Percentiles rank a stretch among this genome's conserved stretches.
Conservation (phyloP, 2,113 vertebrate species). For the Pteropus alecto region DNA sequence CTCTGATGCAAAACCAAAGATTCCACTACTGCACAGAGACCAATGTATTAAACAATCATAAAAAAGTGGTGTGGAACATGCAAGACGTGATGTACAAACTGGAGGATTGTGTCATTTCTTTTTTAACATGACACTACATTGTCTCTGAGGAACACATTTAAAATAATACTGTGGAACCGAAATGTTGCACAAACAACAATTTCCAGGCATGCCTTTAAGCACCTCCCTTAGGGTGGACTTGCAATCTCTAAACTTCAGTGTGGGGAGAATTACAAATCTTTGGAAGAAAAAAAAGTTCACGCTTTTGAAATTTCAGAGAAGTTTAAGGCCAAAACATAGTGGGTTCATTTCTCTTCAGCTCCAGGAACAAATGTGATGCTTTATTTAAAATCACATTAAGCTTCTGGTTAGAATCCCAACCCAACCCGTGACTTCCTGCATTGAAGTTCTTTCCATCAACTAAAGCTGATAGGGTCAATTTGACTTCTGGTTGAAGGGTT, state of each 20-base stretch:
- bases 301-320: conserved; percentile 81
- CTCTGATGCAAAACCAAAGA: conserved; percentile 79
- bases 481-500: conserved; percentile 93
- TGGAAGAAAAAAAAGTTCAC: conserved; percentile 85
- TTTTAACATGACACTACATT: conserved; percentile 65
- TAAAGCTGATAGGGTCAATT: conserved; percentile 94
- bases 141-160: conserved; percentile 70
- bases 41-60: conserved; percentile 72
- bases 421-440: conserved; percentile 94
- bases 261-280: conserved; percentile 79
- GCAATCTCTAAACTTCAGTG: conserved; percentile 69
- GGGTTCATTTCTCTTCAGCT: conserved; percentile 77
- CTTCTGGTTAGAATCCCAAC: conserved; percentile 95
- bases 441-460: conserved; percentile 95
- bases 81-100: conserved; percentile 70
- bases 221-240: conserved; percentile 67
- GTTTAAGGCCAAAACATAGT: conserved; percentile 85
- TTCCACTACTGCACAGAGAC: conserved; percentile 78
- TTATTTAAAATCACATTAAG: conserved; percentile 82
- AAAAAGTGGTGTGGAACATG: conserved; percentile 79
- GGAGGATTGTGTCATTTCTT: conserved; percentile 41
- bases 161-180: conserved; percentile 77
- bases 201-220: conserved; percentile 80
- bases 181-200: conserved; percentile 82
- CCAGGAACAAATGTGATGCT: conserved; percentile 67